Conservation (phyloP, 2,797 vertebrate genomes). For the Tolypeutes matacus region DNA sequence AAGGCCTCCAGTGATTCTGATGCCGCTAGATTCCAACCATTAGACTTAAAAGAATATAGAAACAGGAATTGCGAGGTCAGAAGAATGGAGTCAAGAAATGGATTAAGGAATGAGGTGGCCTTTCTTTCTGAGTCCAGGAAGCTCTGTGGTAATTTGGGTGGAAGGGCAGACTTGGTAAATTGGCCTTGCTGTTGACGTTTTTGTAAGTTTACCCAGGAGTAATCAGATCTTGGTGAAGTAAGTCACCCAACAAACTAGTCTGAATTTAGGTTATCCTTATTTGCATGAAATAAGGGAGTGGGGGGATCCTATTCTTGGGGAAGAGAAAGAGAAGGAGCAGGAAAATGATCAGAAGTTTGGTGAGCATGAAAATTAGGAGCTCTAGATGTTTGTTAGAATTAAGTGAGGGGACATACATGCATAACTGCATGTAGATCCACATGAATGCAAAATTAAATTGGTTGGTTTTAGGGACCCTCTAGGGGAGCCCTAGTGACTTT, state of each 20-base stretch:
- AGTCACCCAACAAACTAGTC: not conserved
- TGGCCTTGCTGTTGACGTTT: not conserved
- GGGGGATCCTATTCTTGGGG: not conserved
- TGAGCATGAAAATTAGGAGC: not conserved
- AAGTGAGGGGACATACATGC: not conserved
- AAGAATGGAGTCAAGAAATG: not conserved
- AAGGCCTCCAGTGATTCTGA: not conserved
- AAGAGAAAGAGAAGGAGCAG: not conserved
- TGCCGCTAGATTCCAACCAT: not conserved
- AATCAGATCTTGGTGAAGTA: not conserved
- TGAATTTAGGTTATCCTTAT: not conserved
- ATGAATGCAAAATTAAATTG: not conserved
- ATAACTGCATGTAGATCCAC: not conserved
- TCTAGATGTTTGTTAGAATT: not conserved
- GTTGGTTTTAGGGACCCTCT: conserved; percentile 26
- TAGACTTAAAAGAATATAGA: conserved; percentile 6
- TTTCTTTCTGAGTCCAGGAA: not conserved
- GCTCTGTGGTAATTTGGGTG: not conserved
- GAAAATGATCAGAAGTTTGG: not conserved
- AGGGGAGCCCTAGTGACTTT: not conserved
- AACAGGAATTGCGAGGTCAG: not conserved
- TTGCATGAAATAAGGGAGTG: not conserved
- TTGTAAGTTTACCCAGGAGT: not conserved
- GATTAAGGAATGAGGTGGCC: not conserved
- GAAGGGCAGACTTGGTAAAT: not conserved